These are phyloP conservation scores for Cosmopolites sordidus DNA, from an alignment of 2,888 invertebrate species.

Conservation along the genomic window DNA sequence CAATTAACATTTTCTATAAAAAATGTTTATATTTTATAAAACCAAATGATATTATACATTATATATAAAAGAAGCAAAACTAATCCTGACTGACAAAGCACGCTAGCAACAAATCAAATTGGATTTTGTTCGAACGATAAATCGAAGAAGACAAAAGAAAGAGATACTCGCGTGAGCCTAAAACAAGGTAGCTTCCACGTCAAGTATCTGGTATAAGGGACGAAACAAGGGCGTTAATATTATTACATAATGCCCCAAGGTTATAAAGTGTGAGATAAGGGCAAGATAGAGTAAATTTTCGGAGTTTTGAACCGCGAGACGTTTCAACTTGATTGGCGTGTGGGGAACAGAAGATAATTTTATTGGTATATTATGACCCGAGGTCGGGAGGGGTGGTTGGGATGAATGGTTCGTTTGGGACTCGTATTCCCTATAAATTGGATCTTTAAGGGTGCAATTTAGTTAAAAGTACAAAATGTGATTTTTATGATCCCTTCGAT, in stretches of 20 bases:
- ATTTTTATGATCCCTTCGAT: too few relatives aligned
- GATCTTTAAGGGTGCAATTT: neutral
- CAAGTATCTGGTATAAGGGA: conserved; percentile 23
- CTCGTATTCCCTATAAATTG: neutral
- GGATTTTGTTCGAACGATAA: too few relatives aligned
- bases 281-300: conserved; percentile 21
- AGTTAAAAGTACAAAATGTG: too few relatives aligned
- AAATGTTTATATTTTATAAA: too few relatives aligned
- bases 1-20: too few relatives aligned
- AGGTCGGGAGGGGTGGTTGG: conserved; percentile 5
- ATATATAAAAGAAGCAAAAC: too few relatives aligned
- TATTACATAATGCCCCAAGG: conserved; percentile 23
- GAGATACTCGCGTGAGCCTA: too few relatives aligned
- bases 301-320: conserved; percentile 17
- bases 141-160: too few relatives aligned
- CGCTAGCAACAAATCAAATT: too few relatives aligned
- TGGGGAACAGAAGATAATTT: conserved; percentile 25
- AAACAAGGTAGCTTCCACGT: conserved; percentile 19
- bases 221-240: conserved; percentile 20
- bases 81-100: too few relatives aligned
- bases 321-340: conserved; percentile 24
- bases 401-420: conserved; percentile 1
- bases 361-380: conserved; percentile 22
- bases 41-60: too few relatives aligned
- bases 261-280: conserved; percentile 23